Evolutionary conservation across 1,140 invertebrate species (phyloP), one percentile per base, ranked within the genome.

Genomic region (Heliconius congener): DNA sequence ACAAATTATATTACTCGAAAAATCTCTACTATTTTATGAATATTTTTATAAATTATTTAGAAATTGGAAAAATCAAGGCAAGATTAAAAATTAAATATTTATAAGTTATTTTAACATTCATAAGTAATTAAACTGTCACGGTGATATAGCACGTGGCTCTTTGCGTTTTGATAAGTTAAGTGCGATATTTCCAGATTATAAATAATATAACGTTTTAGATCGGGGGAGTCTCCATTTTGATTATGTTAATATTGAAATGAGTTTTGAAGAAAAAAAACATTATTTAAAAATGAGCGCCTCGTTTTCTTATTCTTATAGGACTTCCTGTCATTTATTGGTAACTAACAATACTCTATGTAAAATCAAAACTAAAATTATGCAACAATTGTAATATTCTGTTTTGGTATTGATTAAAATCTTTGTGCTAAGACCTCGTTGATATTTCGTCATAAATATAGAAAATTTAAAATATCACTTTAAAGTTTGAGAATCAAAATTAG

Each of bases 71-170:
- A 79, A 73, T 79, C 73, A 74, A 73, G 42, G 72, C 57, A 72
- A 79, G 77, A 79, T 79, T 79, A 79, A 79, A 79, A 79, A 79
- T 79, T 71, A 79, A 79, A 79, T 79, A 79, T 79, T 79, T 66
- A 79, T 71, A 79, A 79, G 78, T 52, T 71, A 75, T 79, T 79
- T 75, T 73, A 79, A 75, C 71, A 46, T 74, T 79, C 66, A 73
- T 74, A 74, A 79, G 78, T 79, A 73, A 79, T 75, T 71, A 79
- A 79, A 57, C 73, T 71, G 78, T 79, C 78, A 79, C 73, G 75
- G 46, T 71, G 27, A 74, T 74, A 52, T 78, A 74, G 57, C 42
- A 34, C 57, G 74, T 70, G 30, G 73, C 78, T 71, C 39, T 66
- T 16, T 71, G 34, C 42, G 66, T 79, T 74, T 78, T 78, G 71